Base-by-base conservation (phyloP, 2,888 invertebrate genomes). In the Girardia tigrina region DNA sequence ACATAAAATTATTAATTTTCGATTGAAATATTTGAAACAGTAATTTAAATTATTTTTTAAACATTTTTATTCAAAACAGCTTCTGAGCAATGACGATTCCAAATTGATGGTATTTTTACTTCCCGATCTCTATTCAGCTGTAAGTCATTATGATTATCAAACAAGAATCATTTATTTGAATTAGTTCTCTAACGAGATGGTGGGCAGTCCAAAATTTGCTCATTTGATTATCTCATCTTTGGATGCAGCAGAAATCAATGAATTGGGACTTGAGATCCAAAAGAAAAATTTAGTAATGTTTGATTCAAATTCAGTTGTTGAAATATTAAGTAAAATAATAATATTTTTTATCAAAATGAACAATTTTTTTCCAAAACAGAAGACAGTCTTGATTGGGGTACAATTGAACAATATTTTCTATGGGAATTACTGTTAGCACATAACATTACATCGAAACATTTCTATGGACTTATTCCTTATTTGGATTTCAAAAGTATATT, bases 201-300 rank as follows among this genome's bases (percentile, higher is more conserved):
- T 56, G n/a, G 56, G 56, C n/a, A 56, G 56, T 23, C 56, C 56
- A 56, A 56, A 56, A 56, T 56, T 56, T 56, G 56, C 56, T 23
- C 56, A 56, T 56, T 56, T 56, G 23, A 56, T 56, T 12, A 56
- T 56, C 23, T 56, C 56, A n/a, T 56, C 56, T 4, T 23, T 56
- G n/a, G 56, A 56, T n/a, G 56, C 56, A 20, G 56, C 56, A n/a
- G 56, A 56, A 56, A 56, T 56, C 23, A 56, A 56, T 56, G 56
- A 56, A 56, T 23, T 56, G 6, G 56, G 56, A 56, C 56, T 56
- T 4, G 8, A 56, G 23, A 56, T 56, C 4, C 56, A 56, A n/a
- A 56, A 56, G 56, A 56, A 56, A 56, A 56, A 56, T 56, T 23
- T 56, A n/a, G 56, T 56, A n/a, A 56, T 56, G 56, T 56, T 56